Conservation (phyloP, 1,140 invertebrate species). For the Bradysia coprophila region DNA sequence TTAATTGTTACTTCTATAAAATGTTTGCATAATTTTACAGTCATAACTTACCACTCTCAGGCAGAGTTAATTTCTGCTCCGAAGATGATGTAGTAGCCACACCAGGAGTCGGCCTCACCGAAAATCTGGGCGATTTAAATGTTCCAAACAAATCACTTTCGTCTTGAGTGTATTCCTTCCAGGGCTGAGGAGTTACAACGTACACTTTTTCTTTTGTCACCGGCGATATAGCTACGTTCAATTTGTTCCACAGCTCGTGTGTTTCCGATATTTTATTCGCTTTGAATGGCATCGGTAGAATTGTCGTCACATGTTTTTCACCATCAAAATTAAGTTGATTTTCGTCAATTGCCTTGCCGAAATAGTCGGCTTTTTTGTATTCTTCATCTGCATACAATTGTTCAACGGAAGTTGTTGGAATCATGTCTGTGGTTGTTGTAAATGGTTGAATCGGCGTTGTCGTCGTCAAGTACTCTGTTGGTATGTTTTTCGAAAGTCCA, state of each 20-base stretch:
- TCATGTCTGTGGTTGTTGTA: slow-evolving; percentile 10
- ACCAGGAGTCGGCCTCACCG: slow-evolving; percentile 31
- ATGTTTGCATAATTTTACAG: not conserved
- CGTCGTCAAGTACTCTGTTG: slow-evolving; percentile 53
- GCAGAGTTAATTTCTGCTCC: not conserved
- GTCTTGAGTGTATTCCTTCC: slow-evolving; percentile 1
- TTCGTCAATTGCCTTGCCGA: slow-evolving; percentile 6
- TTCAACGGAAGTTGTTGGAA: slow-evolving; percentile 2
- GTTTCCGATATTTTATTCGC: slow-evolving; percentile 7
- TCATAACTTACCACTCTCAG: not conserved
- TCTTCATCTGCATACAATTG: not conserved
- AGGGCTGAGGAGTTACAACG: slow-evolving; percentile 50
- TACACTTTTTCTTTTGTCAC: slow-evolving; percentile 57
- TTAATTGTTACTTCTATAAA: not conserved
- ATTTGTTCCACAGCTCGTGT: slow-evolving; percentile 33
- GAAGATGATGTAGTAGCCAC: slow-evolving; percentile 4
- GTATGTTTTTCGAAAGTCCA: slow-evolving; percentile 49
- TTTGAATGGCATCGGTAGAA: not conserved
- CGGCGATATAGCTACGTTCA: slow-evolving; percentile 47
- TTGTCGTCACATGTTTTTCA: slow-evolving; percentile 3
- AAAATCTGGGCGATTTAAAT: slow-evolving; percentile 36
- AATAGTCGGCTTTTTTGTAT: not conserved
- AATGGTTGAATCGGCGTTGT: slow-evolving; percentile 23
- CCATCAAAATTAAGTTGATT: slow-evolving; percentile 18
- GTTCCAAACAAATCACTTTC: slow-evolving; percentile 8